Evolutionary conservation across 2,888 invertebrate genomes (phyloP), one percentile per base, ranked within the genome.

Genomic region (Plebejus melissa): DNA sequence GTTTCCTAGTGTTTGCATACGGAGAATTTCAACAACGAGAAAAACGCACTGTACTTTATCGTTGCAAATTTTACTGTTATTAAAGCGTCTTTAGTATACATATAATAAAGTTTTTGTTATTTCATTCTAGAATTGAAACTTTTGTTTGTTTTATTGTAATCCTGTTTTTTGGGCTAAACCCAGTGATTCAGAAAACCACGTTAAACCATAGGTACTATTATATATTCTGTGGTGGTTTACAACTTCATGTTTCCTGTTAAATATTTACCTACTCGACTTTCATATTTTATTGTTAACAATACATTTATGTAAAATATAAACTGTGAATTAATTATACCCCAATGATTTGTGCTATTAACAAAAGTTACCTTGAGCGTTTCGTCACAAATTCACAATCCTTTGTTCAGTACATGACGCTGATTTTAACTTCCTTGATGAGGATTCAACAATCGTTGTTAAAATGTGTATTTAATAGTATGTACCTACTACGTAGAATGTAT

Each of bases 401-500:
- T 65, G 65, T 65, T 65, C 65, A 5, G 32, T 13, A 65, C 13
- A 65, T 65, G 65, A 65, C 32, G 36, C 0, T 36, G 36, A 65
- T 65, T 65, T 65, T 16, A 16, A 65, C 32, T 65, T 65, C 65
- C 32, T 65, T 36, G 65, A 65, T 65, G 32, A 65, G 65, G 16
- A 32, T 65, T 65, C 4, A 65, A 65, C 32, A 32, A 65, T 65
- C 11, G 3, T 60, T 65, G 32, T 32, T 32, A 22, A 22, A 22
- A 22, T 22, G 9, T 57, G 57, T 57, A 57, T 57, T 4, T 65
- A 32, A 32, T 32, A 32, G 7, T 32, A 32, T 28, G 22, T 65
- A 32, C 16, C 28, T 60, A 60, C 13, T 65, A 32, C 65, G 28
- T 22, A 1, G 32, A 28, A 65, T 32, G 4, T 65, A 65, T 11